phyloP scores from a whole-genome alignment of 2,113 vertebrate species.

The Psettodes erumei region DNA sequence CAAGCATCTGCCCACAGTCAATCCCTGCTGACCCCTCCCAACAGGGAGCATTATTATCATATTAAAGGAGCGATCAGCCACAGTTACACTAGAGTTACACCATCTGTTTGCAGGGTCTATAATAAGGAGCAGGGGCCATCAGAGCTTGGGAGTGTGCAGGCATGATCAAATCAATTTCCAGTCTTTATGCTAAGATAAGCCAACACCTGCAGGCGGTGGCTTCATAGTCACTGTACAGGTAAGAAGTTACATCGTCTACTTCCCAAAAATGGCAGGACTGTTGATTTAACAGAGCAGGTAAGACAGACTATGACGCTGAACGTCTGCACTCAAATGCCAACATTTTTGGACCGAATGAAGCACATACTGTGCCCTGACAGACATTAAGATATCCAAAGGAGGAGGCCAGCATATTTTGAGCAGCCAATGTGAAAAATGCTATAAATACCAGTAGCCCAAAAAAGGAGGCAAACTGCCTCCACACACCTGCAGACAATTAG shows the following conservation, averaged over 20 bases:
- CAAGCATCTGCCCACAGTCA: neutral
- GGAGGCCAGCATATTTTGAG: neutral
- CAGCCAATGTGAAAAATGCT: conserved; percentile 24
- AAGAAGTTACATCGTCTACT: no score
- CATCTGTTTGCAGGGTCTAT: neutral
- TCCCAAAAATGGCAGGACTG: no score
- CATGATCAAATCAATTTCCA: no score
- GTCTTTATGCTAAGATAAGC: no score
- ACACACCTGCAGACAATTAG: conserved; percentile 51
- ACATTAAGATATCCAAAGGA: neutral
- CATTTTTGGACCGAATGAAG: neutral
- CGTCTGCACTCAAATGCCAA: neutral
- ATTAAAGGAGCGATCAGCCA: neutral
- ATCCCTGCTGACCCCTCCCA: neutral
- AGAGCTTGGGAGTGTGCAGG: neutral
- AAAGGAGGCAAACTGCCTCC: conserved; percentile 13
- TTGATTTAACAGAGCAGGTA: no score
- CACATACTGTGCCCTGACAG: neutral
- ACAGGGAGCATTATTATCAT: neutral
- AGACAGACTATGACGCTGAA: neutral
- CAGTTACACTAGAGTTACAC: neutral
- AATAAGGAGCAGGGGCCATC: neutral
- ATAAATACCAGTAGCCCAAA: conserved; percentile 44
- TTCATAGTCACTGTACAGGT: no score
- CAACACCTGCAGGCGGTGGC: no score